Evolutionary conservation across 2,797 vertebrate species (phyloP), one percentile per base, ranked within the genome.

Genomic region (Artibeus jamaicensis): DNA sequence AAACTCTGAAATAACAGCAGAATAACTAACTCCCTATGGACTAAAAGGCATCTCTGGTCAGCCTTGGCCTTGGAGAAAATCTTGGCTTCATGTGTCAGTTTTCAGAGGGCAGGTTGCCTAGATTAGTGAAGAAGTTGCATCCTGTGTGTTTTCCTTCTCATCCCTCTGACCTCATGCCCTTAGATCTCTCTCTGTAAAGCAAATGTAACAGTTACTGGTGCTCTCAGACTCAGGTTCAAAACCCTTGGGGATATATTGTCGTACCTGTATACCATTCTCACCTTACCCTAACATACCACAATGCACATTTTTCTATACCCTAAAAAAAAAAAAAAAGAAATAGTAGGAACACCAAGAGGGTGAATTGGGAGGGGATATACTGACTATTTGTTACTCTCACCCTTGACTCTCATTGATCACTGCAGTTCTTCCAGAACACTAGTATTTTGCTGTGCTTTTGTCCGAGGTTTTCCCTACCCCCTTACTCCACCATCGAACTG

Each of bases 1-100:
- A 70, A 83, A 92, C 71, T 84, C 68, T 68, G 53, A 44, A 94
- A 90, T 32, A 89, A 44, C 57, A 96, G 70, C 76, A 87, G 67
- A 15, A 12, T 70, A 84, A 50, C 22, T 57, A 84, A 50, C 26
- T 78, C 84, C 59, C 81, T 74, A 22, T 50, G 55, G 59, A 78
- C 15, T 32, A 37, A 94, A 93, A 46, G 82, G 14, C 87, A 91
- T 73, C 86, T 78, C 37, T 88, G 55, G 34, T 83, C 59, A 94
- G 9, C 62, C 57, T 88, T 34, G 18, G 22, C 16, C 55, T 68
- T 88, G 22, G 48, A 82, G 65, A 62, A 83, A 78, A 29, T 65
- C 29, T 86, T 95, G 57, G 18, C 81, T 93, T 78, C 21, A 3
- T 42, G 39, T 21, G 59, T 65, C 37, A 37, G 91, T 92, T 95